Base-by-base conservation (phyloP, 2,113 vertebrate genomes). In the Sapajus apella region DNA sequence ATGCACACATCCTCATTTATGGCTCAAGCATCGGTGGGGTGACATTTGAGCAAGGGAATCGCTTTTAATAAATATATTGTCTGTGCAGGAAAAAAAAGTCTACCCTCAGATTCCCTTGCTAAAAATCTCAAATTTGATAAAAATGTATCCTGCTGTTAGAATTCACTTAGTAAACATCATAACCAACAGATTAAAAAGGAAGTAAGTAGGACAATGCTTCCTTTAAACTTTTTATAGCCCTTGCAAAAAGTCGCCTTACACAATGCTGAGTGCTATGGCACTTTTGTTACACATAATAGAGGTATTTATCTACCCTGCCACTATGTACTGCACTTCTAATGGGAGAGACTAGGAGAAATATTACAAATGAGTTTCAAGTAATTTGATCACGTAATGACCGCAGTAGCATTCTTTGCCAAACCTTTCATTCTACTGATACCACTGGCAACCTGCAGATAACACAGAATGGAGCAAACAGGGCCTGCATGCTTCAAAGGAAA, bases 141-240 rank as follows among this genome's bases (percentile, higher is more conserved):
- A 96, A 80, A n/a, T 47, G 23, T 75, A 66, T 89, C 58, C 43
- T 87, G 32, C 72, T 66, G 30, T 81, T 95, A 92, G 37, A 76
- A 92, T 93, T 97, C 35, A 77, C 72, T 95, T 91, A 85, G 58
- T 82, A 90, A 97, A 82, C 52, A 92, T 17, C 30, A 37, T 68
- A 20, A 17, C 50, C 43, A 95, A 91, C 1, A 90, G 91, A 32
- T 9, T 87, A 91, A 45, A 87, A 80, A 93, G 72, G 55, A 94
- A 92, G 37, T 77, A 55, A 12, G 21, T 81, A 90, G 56, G 85
- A 85, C 81, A 87, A 92, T 56, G 1, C 25, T 79, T 79, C 35
- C n/a, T 91, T 91, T 55, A 88, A 79, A 80, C 6, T 66, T 80
- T 56, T 84, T 40, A 52, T 52, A 61, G 43, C 20, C 25, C 35